phyloP scores from a whole-genome alignment of 92 coral and sea anemone species.

The Bergia puertoricense region DNA sequence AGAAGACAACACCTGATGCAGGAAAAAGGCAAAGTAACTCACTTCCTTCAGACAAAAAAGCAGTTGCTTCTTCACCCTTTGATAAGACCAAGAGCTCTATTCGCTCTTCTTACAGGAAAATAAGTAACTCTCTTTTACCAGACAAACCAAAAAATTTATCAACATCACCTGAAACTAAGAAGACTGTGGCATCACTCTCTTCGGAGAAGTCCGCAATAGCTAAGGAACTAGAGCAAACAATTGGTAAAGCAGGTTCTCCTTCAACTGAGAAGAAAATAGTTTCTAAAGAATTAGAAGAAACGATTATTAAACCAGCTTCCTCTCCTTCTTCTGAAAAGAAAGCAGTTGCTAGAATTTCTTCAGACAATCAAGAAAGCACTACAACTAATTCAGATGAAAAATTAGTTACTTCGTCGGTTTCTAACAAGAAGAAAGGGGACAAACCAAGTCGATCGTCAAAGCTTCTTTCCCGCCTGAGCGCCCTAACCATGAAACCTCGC shows the following conservation, averaged over 20 bases:
- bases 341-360: background rate
- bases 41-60: conserved; percentile 12
- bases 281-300: conserved; percentile 13
- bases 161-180: conserved; percentile 15
- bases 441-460: conserved; percentile 39
- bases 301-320: background rate
- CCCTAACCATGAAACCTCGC: conserved; percentile 33
- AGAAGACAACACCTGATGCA: background rate
- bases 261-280: conserved; percentile 13
- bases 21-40: background rate
- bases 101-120: conserved; percentile 31
- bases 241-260: conserved; percentile 2
- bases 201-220: conserved; percentile 37
- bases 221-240: conserved; percentile 25
- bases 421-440: conserved; percentile 23
- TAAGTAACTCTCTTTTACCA: conserved; percentile 36
- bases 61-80: conserved; percentile 3
- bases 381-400: conserved; percentile 7
- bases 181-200: background rate
- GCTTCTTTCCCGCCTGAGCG: conserved; percentile 29
- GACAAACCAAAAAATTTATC: conserved; percentile 11
- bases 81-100: conserved; percentile 14
- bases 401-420: background rate
- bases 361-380: conserved; percentile 16
- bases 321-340: conserved; percentile 7